These are phyloP conservation scores for Anolis apletophallus DNA, from an alignment of 2,797 vertebrate genomes.

Conservation along the genomic window DNA sequence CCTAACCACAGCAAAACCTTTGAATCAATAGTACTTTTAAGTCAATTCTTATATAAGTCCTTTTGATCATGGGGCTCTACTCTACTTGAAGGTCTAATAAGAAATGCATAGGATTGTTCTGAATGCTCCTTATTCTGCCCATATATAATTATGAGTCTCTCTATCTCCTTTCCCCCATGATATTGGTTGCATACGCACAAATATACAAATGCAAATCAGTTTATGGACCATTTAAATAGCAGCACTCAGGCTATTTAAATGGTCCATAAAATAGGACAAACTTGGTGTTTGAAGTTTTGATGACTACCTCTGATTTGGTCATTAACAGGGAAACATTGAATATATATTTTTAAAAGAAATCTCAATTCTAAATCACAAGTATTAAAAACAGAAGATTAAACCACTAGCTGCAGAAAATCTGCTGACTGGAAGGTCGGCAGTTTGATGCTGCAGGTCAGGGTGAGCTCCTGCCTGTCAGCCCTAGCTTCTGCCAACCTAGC, in stretches of 20 bases:
- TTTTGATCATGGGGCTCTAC: no score
- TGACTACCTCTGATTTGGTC: background rate
- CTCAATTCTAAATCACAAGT: background rate
- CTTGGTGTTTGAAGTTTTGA: background rate
- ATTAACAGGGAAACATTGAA: background rate
- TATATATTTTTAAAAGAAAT: background rate
- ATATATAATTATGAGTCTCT: background rate
- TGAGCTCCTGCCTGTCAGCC: no score
- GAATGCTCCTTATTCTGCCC: background rate
- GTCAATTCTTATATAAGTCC: no score
- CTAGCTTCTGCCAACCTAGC: no score
- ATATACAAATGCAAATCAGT: background rate
- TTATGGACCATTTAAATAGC: background rate
- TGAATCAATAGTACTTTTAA: no score
- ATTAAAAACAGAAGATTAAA: background rate
- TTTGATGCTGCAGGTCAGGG: no score
- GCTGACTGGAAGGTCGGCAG: no score
- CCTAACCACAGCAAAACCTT: no score
- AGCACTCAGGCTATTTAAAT: constrained; percentile 12
- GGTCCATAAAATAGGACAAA: constrained; percentile 33
- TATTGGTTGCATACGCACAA: background rate
- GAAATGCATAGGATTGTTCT: background rate
- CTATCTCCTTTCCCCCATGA: no score
- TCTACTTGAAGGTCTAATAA: no score
- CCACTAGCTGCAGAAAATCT: no score